phyloP scores from a whole-genome alignment of 2,888 invertebrate species.

The Nomada ferruginata region DNA sequence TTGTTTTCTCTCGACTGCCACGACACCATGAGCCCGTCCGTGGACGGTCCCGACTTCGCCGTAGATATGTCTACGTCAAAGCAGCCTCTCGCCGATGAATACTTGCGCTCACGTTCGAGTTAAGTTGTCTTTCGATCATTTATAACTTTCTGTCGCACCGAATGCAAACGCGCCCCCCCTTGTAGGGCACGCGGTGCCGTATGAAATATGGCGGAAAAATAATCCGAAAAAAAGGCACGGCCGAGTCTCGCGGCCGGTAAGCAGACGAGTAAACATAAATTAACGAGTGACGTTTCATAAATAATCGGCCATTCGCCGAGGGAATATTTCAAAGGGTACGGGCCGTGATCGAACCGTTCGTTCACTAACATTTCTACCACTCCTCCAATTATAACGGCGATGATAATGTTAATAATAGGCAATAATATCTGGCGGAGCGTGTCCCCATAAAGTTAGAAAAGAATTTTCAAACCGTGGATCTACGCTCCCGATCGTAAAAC shows the following conservation, averaged over 20 bases:
- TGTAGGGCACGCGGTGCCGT: conserved; percentile 19
- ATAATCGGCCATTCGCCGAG: conserved; percentile 13
- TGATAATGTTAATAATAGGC: background rate
- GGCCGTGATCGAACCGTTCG: conserved; percentile 1
- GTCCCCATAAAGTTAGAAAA: no score
- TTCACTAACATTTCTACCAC: background rate
- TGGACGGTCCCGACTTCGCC: conserved; percentile 10
- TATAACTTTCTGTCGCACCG: conserved; percentile 52
- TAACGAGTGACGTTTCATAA: conserved; percentile 36
- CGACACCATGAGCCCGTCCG: conserved; percentile 32
- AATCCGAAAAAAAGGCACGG: conserved; percentile 6
- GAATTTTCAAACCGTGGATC: no score
- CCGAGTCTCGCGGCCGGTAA: background rate
- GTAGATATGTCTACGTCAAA: conserved; percentile 60
- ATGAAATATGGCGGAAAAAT: conserved; percentile 30
- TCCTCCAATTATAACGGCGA: background rate
- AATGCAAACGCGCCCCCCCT: conserved; percentile 19
- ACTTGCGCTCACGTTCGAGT: conserved; percentile 47
- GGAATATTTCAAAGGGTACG: background rate
- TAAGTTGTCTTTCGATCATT: conserved; percentile 55
- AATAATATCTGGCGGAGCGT: no score
- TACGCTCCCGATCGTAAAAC: no score
- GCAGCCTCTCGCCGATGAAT: conserved; percentile 38
- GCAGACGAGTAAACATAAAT: conserved; percentile 29
- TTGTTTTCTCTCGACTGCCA: conserved; percentile 59